Evolutionary conservation across 2,888 invertebrate genomes (phyloP).

Genomic region (Tuta absoluta): DNA sequence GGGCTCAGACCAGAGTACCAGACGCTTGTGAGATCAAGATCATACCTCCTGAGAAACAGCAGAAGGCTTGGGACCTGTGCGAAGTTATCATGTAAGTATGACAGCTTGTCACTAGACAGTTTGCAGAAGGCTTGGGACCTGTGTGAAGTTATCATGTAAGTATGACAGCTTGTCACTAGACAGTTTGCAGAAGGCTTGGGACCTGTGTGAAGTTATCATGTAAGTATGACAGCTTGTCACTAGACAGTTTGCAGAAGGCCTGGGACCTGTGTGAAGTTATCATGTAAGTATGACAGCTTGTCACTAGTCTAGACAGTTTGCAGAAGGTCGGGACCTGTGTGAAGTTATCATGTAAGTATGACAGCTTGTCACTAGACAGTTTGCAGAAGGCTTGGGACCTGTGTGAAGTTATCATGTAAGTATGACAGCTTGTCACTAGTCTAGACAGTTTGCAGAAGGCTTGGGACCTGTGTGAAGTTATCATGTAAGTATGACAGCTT

Average conservation of each 20-base stretch:
- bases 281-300: constrained; percentile 22
- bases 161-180: neutral
- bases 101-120: neutral
- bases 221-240: constrained; percentile 1
- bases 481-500: constrained; percentile 25
- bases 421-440: neutral
- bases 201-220: constrained; percentile 34
- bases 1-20: constrained; percentile 65
- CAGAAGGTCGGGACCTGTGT: constrained; percentile 60
- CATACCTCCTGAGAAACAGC: constrained; percentile 83
- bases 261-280: constrained; percentile 34
- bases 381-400: constrained; percentile 69
- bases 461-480: constrained; percentile 32
- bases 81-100: constrained; percentile 31
- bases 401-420: constrained; percentile 33
- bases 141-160: constrained; percentile 33
- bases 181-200: constrained; percentile 68
- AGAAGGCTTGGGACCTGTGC: constrained; percentile 65
- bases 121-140: constrained; percentile 69
- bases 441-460: constrained; percentile 74
- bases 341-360: constrained; percentile 31
- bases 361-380: neutral
- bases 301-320: constrained; percentile 27
- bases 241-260: constrained; percentile 67
- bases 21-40: constrained; percentile 82